Percentiles rank a stretch among this genome's conserved stretches.
phyloP scores from a whole-genome alignment of 1,140 invertebrate species.

The Trinorchestia longiramus region DNA sequence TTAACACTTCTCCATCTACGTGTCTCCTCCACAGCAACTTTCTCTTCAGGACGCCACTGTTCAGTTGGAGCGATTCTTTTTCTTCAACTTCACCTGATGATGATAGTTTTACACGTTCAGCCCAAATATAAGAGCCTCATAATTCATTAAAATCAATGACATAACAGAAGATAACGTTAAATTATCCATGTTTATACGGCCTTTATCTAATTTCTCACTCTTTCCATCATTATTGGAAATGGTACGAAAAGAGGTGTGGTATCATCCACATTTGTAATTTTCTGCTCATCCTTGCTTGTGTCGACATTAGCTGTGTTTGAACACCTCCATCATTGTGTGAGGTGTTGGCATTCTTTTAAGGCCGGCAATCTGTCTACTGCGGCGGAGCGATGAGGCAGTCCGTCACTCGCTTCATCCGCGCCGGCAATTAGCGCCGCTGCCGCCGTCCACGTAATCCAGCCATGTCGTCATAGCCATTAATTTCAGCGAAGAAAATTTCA shows the following conservation, averaged over 20 bases:
- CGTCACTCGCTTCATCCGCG: conserved; percentile 37
- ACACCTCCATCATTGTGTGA: neutral
- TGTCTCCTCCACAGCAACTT: neutral
- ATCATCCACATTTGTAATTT: neutral
- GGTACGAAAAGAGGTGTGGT: neutral
- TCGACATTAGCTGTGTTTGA: neutral
- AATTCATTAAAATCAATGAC: neutral
- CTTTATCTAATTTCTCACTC: neutral
- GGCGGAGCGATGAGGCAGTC: neutral
- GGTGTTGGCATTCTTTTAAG: neutral
- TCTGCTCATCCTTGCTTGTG: neutral
- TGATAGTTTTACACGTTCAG: neutral
- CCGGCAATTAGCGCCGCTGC: neutral
- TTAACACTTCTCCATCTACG: neutral
- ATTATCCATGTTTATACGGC: neutral
- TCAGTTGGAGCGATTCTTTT: neutral
- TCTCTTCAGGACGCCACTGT: neutral
- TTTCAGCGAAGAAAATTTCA: conserved; percentile 29
- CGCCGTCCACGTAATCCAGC: neutral
- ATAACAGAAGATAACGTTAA: neutral
- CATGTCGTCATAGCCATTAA: conserved; percentile 10
- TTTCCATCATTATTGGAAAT: neutral
- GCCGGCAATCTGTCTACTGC: neutral
- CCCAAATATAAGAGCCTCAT: neutral
- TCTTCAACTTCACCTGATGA: neutral